Percentiles rank a stretch among this genome's conserved stretches.
phyloP scores from a whole-genome alignment of 1,140 invertebrate species.

The Pogonomyrmex barbatus region DNA sequence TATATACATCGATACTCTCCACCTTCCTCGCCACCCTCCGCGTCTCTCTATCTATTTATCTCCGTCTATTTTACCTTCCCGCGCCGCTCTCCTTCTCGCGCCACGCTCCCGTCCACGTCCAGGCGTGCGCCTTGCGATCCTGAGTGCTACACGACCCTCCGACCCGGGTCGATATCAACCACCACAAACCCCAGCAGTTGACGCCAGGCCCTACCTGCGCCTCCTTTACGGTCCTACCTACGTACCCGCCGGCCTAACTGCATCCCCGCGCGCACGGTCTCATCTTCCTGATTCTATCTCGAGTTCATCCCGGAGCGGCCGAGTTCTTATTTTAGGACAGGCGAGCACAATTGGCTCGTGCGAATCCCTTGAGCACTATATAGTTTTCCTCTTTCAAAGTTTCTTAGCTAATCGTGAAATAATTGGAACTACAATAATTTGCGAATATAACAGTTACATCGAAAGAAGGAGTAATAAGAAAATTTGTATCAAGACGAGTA shows the following conservation, averaged over 20 bases:
- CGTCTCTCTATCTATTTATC: constrained; percentile 39
- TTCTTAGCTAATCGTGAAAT: background rate
- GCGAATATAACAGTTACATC: background rate
- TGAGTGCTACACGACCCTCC: constrained; percentile 72
- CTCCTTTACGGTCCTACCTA: constrained; percentile 63
- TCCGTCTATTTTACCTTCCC: constrained; percentile 35
- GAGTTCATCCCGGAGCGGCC: constrained; percentile 16
- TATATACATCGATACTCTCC: constrained; percentile 31
- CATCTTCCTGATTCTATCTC: constrained; percentile 49
- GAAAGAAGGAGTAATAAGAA: background rate
- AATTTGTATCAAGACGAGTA: background rate
- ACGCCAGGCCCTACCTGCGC: constrained; percentile 71
- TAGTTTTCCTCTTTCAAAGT: no score
- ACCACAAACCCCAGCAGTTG: constrained; percentile 75
- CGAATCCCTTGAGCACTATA: background rate
- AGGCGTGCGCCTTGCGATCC: constrained; percentile 81
- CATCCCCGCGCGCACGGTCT: constrained; percentile 22
- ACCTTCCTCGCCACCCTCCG: constrained; percentile 48
- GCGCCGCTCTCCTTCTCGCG: constrained; percentile 46
- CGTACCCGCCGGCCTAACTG: constrained; percentile 50
- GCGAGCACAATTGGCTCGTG: constrained; percentile 19
- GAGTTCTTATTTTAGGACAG: constrained; percentile 39
- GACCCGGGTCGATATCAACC: constrained; percentile 83
- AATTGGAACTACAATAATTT: background rate
- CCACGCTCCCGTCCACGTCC: constrained; percentile 69